These are phyloP conservation scores for Agrotis segetum DNA, from an alignment of 2,888 invertebrate genomes.

Conservation along the genomic window DNA sequence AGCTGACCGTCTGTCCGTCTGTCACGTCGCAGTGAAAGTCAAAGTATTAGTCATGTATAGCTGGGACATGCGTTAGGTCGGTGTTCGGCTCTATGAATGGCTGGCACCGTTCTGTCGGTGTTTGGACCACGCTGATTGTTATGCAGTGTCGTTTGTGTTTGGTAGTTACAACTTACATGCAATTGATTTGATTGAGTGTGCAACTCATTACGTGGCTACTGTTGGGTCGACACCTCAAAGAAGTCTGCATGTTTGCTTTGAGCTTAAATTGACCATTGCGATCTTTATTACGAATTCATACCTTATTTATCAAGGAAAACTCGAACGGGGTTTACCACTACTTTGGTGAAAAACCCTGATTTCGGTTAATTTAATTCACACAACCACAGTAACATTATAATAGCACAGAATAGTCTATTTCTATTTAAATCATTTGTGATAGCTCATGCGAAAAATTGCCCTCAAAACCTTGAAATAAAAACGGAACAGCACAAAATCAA, in stretches of 20 bases:
- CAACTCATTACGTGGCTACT: too few species aligned
- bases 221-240: not conserved
- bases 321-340: not conserved
- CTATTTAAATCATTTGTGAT: too few species aligned
- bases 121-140: constrained; percentile 31
- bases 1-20: constrained; percentile 80
- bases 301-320: not conserved
- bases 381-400: not conserved
- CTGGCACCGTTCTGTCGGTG: constrained; percentile 31
- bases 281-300: not conserved
- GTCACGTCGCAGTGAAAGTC: constrained; percentile 81
- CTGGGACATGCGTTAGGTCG: constrained; percentile 44
- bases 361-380: not conserved
- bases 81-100: constrained; percentile 50
- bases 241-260: not conserved
- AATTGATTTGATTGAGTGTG: constrained; percentile 23
- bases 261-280: not conserved
- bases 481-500: not conserved
- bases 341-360: not conserved
- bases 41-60: constrained; percentile 64
- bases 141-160: constrained; percentile 36
- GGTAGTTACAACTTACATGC: constrained; percentile 38
- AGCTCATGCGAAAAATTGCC: not conserved
- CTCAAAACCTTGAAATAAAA: constrained; percentile 19
- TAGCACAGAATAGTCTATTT: not conserved